These are phyloP conservation scores for Mus pahari DNA, from an alignment of 2,113 vertebrate species.

Conservation along the genomic window DNA sequence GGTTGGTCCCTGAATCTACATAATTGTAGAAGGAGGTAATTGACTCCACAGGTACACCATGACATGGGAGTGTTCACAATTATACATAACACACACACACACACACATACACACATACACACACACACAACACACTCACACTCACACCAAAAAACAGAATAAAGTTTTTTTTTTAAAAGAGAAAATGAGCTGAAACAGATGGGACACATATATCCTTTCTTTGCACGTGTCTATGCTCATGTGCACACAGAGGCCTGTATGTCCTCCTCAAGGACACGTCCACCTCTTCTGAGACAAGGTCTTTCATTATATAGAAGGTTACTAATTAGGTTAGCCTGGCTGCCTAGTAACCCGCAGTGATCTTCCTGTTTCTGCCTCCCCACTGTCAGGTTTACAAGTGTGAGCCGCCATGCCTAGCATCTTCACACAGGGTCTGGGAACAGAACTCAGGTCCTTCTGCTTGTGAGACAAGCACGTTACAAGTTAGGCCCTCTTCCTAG, in stretches of 20 bases:
- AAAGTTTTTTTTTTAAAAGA: neutral
- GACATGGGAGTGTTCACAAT: neutral
- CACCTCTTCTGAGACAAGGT: neutral
- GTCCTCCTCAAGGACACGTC: neutral
- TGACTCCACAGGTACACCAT: neutral
- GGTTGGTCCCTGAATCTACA: neutral
- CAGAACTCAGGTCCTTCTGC: neutral
- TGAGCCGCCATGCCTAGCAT: neutral
- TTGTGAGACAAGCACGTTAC: neutral
- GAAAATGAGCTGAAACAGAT: neutral
- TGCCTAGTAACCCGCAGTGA: neutral
- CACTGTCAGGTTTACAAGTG: neutral
- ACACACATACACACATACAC: neutral
- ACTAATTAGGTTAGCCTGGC: neutral
- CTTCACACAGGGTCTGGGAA: neutral
- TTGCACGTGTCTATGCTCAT: neutral
- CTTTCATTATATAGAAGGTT: neutral
- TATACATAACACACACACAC: neutral
- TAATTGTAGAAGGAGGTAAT: neutral
- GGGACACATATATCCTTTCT: neutral
- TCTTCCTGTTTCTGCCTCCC: neutral
- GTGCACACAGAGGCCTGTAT: too few relatives aligned
- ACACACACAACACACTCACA: neutral
- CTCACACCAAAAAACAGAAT: neutral
- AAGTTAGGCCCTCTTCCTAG: neutral